phyloP scores from a whole-genome alignment of 2,797 vertebrate genomes.

The Gambusia yucatana region DNA sequence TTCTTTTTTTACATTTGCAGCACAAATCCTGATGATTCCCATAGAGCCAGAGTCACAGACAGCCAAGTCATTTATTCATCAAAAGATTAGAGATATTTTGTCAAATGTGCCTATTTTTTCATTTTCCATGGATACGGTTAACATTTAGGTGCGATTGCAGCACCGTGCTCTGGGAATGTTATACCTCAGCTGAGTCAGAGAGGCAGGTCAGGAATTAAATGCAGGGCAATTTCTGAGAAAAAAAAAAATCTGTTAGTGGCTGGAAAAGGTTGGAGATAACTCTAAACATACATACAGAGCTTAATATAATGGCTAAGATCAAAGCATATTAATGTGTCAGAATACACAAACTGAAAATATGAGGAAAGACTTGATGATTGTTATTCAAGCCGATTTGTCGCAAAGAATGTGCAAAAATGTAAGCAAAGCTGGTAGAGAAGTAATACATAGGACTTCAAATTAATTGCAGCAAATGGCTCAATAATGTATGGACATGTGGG shows the following conservation, averaged over 20 bases:
- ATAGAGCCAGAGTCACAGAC: constrained; percentile 22
- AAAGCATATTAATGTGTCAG: not conserved
- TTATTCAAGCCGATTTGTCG: not conserved
- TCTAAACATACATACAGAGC: not conserved
- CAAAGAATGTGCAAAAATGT: not conserved
- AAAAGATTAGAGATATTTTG: constrained; percentile 2
- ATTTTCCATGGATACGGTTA: not conserved
- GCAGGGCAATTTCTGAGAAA: not conserved
- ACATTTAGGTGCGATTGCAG: not conserved
- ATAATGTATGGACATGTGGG: not conserved
- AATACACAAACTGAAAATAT: not conserved
- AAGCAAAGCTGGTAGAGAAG: not conserved
- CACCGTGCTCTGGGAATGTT: not conserved
- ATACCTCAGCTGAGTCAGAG: not conserved
- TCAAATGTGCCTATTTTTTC: not conserved
- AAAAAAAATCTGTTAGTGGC: not conserved
- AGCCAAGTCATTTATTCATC: not conserved
- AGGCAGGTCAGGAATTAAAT: not conserved
- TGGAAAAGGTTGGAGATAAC: not conserved
- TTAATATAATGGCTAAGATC: not conserved
- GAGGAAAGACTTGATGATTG: not conserved
- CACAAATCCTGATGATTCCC: constrained; percentile 56
- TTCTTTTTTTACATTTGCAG: not conserved
- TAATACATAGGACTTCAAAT: not conserved
- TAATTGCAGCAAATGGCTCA: not conserved